These are phyloP conservation scores for Cebidichthys violaceus DNA, from an alignment of 2,113 vertebrate genomes.

Conservation along the genomic window DNA sequence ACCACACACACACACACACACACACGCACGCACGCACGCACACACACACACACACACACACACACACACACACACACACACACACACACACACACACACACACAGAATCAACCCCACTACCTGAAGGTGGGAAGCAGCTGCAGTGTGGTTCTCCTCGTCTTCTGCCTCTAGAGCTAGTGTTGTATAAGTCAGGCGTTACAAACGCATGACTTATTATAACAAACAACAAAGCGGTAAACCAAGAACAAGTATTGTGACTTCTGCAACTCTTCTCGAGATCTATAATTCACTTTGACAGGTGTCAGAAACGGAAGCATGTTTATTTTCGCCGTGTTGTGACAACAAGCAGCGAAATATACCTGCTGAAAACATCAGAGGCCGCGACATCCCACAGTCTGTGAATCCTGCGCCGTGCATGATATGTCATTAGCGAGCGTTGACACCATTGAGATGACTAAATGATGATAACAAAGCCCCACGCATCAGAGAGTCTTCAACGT, in stretches of 20 bases:
- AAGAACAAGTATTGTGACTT: conserved; percentile 61
- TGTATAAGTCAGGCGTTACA: conserved; percentile 53
- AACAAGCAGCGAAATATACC: conserved; percentile 54
- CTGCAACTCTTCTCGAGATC: conserved; percentile 55
- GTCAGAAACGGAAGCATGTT: conserved; percentile 69
- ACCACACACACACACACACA: background rate
- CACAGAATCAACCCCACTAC: conserved; percentile 36
- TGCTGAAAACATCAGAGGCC: conserved; percentile 47
- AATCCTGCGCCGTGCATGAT: conserved; percentile 23
- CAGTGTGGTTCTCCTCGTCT: conserved; percentile 31
- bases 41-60: conserved; percentile 1
- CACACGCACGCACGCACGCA: conserved; percentile 3
- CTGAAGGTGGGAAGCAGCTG: conserved; percentile 70
- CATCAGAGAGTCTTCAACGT: conserved; percentile 34
- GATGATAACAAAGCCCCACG: conserved; percentile 48
- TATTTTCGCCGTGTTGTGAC: conserved; percentile 60
- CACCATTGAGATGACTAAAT: conserved; percentile 45
- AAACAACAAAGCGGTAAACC: conserved; percentile 63
- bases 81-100: conserved; percentile 2
- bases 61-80: conserved; percentile 8
- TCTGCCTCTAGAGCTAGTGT: conserved; percentile 60
- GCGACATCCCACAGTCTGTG: conserved; percentile 19
- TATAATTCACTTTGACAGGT: conserved; percentile 78
- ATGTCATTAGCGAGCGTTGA: conserved; percentile 44
- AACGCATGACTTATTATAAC: conserved; percentile 60